Percentiles rank a stretch among this genome's conserved stretches.
Conservation (phyloP, 2,113 vertebrate species). For the Catharus fuscescens region DNA sequence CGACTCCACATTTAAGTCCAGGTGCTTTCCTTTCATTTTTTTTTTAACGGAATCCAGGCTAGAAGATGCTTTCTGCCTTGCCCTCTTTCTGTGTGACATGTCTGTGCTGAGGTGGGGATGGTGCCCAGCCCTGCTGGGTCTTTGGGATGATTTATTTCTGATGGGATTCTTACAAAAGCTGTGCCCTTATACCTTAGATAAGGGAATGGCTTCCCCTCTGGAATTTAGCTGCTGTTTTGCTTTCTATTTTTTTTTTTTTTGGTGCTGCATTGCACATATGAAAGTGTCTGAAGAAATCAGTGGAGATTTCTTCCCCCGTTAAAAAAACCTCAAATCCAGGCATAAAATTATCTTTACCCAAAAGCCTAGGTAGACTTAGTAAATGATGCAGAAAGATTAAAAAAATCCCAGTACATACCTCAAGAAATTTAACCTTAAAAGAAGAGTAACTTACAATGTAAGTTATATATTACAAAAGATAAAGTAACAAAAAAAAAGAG, state of each 20-base stretch:
- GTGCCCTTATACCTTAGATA: neutral
- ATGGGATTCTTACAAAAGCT: neutral
- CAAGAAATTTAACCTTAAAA: neutral
- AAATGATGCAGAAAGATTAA: neutral
- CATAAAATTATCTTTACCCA: neutral
- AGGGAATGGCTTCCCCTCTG: neutral
- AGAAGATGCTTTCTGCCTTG: neutral
- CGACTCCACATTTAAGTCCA: neutral
- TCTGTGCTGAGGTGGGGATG: neutral
- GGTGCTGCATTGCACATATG: neutral
- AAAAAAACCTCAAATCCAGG: neutral
- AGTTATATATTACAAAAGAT: neutral
- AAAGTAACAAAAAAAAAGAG: neutral
- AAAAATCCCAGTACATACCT: neutral
- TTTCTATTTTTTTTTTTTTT: neutral
- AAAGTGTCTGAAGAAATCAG: neutral
- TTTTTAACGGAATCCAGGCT: neutral
- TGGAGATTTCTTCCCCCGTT: neutral
- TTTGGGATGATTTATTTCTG: neutral
- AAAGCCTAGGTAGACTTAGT: neutral
- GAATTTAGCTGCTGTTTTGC: neutral
- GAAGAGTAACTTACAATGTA: neutral
- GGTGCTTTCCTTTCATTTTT: neutral
- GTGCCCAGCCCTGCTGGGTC: neutral
- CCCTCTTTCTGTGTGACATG: neutral